Evolutionary conservation across 2,797 vertebrate genomes (phyloP).

Genomic region (Rachycentron canadum): DNA sequence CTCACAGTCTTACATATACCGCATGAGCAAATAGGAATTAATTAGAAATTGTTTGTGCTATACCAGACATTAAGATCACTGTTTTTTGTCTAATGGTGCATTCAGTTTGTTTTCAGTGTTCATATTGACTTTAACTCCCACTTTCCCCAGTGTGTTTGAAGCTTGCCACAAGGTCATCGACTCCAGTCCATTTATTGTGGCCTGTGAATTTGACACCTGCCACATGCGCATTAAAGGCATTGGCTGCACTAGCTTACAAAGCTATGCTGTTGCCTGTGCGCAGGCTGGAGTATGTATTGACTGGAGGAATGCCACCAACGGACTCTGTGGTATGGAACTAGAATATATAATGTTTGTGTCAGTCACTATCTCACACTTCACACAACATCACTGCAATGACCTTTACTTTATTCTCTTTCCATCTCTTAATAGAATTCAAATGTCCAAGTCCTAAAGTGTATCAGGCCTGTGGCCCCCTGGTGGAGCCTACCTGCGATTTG

Average conservation of each 20-base stretch:
- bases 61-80: too few relatives aligned
- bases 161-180: constrained; percentile 80
- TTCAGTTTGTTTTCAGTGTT: constrained; percentile 1
- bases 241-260: constrained; percentile 82
- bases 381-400: neutral
- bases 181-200: constrained; percentile 60
- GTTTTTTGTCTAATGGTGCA: neutral
- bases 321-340: constrained; percentile 81
- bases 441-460: constrained; percentile 83
- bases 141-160: constrained; percentile 80
- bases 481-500: constrained; percentile 79
- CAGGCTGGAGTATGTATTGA: constrained; percentile 79
- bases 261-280: constrained; percentile 82
- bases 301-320: constrained; percentile 84
- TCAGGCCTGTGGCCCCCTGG: constrained; percentile 79
- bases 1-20: too few relatives aligned
- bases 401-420: neutral
- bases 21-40: too few relatives aligned
- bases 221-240: neutral
- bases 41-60: too few relatives aligned
- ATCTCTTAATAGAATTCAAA: constrained; percentile 67
- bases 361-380: neutral
- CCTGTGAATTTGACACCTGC: constrained; percentile 81
- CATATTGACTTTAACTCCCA: constrained; percentile 8
- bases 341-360: neutral